Evolutionary conservation across 2,888 invertebrate genomes (phyloP).

Genomic region (Drosophila limbata): DNA sequence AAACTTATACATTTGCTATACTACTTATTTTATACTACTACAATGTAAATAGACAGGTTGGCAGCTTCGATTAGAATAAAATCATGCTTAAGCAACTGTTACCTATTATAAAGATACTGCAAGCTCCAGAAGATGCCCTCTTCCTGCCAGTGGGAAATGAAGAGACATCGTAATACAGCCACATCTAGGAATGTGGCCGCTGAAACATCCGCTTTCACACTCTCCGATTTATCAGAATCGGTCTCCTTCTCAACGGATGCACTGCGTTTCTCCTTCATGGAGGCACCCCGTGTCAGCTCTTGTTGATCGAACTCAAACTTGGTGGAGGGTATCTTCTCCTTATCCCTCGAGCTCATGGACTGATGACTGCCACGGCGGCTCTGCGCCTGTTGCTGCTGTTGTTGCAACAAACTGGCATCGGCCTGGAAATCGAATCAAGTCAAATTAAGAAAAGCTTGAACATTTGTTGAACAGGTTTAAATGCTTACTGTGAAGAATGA

Average conservation of each 20-base stretch:
- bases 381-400: slow-evolving; percentile 87
- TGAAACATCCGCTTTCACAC: slow-evolving; percentile 87
- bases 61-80: too few relatives aligned
- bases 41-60: too few relatives aligned
- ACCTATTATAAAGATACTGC: slow-evolving; percentile 96
- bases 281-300: slow-evolving; percentile 83
- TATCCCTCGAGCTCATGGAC: slow-evolving; percentile 83
- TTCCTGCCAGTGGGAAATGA: slow-evolving; percentile 98
- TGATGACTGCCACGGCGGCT: slow-evolving; percentile 85
- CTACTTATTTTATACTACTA: too few relatives aligned
- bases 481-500: slow-evolving; percentile 91
- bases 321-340: slow-evolving; percentile 81
- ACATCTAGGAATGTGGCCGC: slow-evolving; percentile 98
- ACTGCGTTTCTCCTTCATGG: slow-evolving; percentile 84
- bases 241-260: slow-evolving; percentile 92
- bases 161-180: slow-evolving; percentile 96
- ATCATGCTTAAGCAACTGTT: slow-evolving; percentile 15
- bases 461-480: background rate
- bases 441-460: background rate
- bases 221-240: slow-evolving; percentile 88
- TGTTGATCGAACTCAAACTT: slow-evolving; percentile 85
- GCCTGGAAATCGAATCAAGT: slow-evolving; percentile 85
- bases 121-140: slow-evolving; percentile 99
- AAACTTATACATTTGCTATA: too few relatives aligned
- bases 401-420: slow-evolving; percentile 92